Percentiles rank a stretch among this genome's conserved stretches.
Evolutionary conservation across 2,888 invertebrate species (phyloP).

Genomic region (Tenthredo distinguenda): DNA sequence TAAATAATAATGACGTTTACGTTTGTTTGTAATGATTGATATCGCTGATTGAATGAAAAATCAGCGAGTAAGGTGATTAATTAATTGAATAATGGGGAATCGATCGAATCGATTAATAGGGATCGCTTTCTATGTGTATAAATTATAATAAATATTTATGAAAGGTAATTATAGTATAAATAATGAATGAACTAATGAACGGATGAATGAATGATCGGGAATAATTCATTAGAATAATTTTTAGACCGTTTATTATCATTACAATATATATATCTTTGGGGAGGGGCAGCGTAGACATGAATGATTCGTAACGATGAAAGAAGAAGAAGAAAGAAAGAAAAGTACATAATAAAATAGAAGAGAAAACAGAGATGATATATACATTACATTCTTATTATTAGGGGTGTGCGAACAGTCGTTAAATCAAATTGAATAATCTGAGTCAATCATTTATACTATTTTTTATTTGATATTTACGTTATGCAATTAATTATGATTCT

Average conservation of each 20-base stretch:
- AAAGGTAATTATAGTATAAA: background rate
- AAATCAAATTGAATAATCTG: no score
- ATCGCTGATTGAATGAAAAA: background rate
- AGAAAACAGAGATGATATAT: no score
- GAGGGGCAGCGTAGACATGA: background rate
- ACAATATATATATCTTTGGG: background rate
- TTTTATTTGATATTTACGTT: no score
- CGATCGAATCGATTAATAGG: background rate
- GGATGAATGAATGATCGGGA: background rate
- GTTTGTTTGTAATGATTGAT: background rate
- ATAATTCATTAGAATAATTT: background rate
- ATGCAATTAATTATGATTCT: no score
- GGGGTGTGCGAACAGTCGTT: no score
- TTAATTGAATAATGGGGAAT: background rate
- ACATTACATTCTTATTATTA: no score
- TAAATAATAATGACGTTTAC: background rate
- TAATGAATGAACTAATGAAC: background rate
- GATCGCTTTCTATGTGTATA: background rate
- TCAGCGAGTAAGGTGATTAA: background rate
- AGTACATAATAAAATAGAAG: background rate
- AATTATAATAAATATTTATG: constrained; percentile 9
- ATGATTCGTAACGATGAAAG: background rate
- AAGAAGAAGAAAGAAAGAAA: background rate
- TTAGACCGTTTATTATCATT: background rate
- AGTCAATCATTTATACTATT: no score